These are phyloP conservation scores for Myiozetetes cayanensis DNA, from an alignment of 2,113 vertebrate genomes.

Conservation along the genomic window DNA sequence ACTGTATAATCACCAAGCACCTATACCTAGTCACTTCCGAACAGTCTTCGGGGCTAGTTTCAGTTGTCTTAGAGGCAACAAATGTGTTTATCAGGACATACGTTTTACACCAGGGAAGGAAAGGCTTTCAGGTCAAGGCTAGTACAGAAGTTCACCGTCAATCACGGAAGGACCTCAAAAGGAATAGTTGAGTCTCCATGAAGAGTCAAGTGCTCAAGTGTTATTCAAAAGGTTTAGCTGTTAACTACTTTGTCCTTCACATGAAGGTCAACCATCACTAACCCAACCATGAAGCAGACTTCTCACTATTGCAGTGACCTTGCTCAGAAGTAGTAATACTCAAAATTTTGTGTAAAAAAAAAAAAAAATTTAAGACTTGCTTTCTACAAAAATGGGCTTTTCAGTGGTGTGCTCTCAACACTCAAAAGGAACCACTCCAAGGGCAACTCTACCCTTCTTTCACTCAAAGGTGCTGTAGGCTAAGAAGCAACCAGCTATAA, in stretches of 20 bases:
- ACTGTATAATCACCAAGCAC: background rate
- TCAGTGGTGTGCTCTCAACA: background rate
- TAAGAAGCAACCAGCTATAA: background rate
- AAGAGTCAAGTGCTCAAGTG: background rate
- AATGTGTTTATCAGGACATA: background rate
- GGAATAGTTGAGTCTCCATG: rapidly evolving
- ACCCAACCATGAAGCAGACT: background rate
- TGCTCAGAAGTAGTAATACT: background rate
- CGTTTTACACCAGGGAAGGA: background rate
- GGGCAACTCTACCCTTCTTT: background rate
- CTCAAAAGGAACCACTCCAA: background rate
- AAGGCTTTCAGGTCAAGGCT: background rate
- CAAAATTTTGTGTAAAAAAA: too few relatives aligned
- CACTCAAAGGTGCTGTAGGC: background rate
- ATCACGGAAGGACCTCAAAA: background rate
- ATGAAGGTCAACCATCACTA: background rate
- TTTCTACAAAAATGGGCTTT: background rate
- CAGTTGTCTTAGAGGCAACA: background rate
- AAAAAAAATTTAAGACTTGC: background rate
- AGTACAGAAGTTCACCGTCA: background rate
- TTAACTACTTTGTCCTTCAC: background rate
- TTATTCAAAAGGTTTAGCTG: background rate
- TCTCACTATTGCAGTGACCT: background rate
- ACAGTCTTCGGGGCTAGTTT: background rate
- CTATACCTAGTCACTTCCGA: background rate